A percentile compares a stretch with the other conserved stretches of the same genome.
Evolutionary conservation across 2,113 vertebrate species (phyloP).

Genomic region (Mesoclemmys tuberculata): DNA sequence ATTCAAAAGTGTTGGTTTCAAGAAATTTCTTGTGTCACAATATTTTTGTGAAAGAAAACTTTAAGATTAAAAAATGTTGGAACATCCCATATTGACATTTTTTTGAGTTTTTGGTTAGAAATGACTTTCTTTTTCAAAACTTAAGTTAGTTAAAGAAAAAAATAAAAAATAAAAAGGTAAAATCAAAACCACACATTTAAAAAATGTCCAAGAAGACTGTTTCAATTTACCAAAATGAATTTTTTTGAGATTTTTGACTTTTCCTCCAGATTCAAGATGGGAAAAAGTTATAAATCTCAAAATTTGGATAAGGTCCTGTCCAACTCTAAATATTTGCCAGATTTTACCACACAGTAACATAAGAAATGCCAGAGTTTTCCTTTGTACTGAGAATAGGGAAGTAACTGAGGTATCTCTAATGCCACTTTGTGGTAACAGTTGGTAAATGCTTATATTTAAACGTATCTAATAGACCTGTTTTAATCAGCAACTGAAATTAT

Average conservation of each 20-base stretch:
- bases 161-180: not conserved
- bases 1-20: not conserved
- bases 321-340: not conserved
- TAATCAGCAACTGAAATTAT: not conserved
- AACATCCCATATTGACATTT: not conserved
- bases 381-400: not conserved
- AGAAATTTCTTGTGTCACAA: not conserved
- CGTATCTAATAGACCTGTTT: not conserved
- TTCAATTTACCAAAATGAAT: not conserved
- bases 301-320: not conserved
- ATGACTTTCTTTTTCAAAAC: not conserved
- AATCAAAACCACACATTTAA: accelerated
- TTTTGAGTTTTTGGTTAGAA: not conserved
- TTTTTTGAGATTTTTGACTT: not conserved
- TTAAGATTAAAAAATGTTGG: not conserved
- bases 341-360: not conserved
- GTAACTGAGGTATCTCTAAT: not conserved
- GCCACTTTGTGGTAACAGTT: not conserved
- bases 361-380: not conserved
- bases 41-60: not conserved
- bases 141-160: not conserved
- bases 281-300: not conserved
- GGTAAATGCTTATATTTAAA: not conserved
- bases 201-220: not conserved
- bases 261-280: not conserved